phyloP scores from a whole-genome alignment of 2,113 vertebrate genomes.

The Rhabdomys dilectus region DNA sequence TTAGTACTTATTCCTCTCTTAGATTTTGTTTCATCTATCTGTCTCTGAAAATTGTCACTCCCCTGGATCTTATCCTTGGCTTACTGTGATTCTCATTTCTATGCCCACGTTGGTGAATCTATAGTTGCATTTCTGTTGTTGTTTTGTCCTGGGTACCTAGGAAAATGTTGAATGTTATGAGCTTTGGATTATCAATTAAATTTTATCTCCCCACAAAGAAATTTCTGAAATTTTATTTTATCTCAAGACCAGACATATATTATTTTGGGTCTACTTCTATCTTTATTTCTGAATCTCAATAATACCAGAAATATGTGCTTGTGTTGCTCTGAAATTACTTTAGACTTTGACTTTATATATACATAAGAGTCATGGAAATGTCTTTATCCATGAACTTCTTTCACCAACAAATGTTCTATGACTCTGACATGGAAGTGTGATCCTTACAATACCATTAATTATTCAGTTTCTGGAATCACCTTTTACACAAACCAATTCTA shows the following conservation, averaged over 20 bases:
- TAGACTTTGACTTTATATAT: background rate
- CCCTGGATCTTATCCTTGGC: background rate
- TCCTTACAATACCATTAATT: background rate
- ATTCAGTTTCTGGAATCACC: background rate
- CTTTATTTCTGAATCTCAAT: background rate
- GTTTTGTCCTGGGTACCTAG: background rate
- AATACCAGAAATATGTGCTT: background rate
- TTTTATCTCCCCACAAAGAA: background rate
- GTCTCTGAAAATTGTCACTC: background rate
- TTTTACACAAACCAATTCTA: background rate
- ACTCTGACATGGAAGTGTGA: background rate
- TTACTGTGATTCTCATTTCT: background rate
- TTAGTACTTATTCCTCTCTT: background rate
- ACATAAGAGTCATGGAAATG: background rate
- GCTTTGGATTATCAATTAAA: background rate
- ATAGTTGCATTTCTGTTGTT: background rate
- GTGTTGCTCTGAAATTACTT: background rate
- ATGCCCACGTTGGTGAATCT: accelerated
- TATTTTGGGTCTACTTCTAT: background rate
- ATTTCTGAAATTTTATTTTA: background rate
- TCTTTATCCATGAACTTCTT: background rate
- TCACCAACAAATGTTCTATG: background rate
- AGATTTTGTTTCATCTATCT: background rate
- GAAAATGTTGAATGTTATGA: background rate
- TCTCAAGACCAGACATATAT: background rate